Conservation (phyloP, 2,797 vertebrate genomes). For the Octomys mimax region DNA sequence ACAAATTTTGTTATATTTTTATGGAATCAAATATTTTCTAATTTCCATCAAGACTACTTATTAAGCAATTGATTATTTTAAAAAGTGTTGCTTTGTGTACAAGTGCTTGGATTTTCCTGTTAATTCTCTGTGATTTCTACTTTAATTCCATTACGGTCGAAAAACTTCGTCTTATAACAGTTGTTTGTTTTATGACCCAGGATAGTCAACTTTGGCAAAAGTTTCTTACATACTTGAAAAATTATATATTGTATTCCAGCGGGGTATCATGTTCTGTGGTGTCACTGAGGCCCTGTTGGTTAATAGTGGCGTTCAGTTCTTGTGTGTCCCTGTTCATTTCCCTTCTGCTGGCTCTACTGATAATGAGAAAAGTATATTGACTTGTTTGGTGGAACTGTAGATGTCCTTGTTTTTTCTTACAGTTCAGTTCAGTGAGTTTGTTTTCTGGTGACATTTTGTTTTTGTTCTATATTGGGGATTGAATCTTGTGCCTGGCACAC, state of each 20-base stretch:
- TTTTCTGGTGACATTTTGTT: background rate
- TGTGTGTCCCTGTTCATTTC: background rate
- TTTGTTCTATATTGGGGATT: background rate
- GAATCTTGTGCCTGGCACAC: background rate
- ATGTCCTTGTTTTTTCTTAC: slow-evolving; percentile 23
- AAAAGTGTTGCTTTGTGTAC: background rate
- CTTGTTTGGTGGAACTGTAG: background rate
- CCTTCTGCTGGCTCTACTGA: background rate
- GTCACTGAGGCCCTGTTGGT: background rate
- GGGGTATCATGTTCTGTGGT: background rate
- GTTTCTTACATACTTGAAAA: background rate
- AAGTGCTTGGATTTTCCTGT: background rate
- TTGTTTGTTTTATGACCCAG: background rate
- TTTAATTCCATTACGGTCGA: background rate
- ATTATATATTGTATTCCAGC: too few species aligned
- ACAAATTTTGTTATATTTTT: background rate
- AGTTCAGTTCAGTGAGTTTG: background rate
- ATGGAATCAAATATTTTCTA: slow-evolving; percentile 44
- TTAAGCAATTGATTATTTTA: slow-evolving; percentile 17
- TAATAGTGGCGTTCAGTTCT: background rate
- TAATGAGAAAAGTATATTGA: background rate
- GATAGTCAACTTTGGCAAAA: background rate
- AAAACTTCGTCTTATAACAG: background rate
- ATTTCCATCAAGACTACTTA: background rate
- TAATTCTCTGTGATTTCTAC: background rate